Evolutionary conservation across 2,888 invertebrate species (phyloP), one percentile per base, ranked within the genome.

Genomic region (Toxonevra muliebris): DNA sequence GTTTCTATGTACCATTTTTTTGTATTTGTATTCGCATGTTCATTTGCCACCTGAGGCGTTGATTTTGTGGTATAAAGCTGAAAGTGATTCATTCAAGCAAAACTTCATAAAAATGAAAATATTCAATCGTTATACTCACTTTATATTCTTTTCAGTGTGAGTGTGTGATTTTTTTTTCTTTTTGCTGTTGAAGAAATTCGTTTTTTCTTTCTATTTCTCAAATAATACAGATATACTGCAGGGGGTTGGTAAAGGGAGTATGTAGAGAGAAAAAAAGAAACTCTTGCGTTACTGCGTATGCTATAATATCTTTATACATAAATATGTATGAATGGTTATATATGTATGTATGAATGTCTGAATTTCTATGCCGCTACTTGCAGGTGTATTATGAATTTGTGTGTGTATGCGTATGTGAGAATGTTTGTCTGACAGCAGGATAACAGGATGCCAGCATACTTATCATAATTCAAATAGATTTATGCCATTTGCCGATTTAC

Each of bases 391-490:
- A 60, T 41, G 61, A 17, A 52, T 50, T 48, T 58, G 11, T 12
- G 43, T 58, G 42, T 20, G 59, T 53, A 61, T 40, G 59, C 20
- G 50, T 66, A 60, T 61, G 66, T 55, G 61, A n/a, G 19, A 50
- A 41, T 45, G 45, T 48, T 57, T 65, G 61, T 52, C 66, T 61
- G 63, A 59, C 63, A 57, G 59, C 65, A 45, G 65, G 30, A 70
- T 67, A 59, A 69, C 63, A 43, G 52, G 41, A 61, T 66, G 63
- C 57, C 61, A 43, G 58, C 60, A 65, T 61, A 66, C 64, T 69
- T 62, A 69, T 69, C 66, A 69, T 66, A 66, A 66, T 69, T 69
- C 57, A 64, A 69, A 66, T 69, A 64, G 64, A 66, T 66, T 66
- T 66, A 64, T 64, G 55, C 48, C 63, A 66, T 61, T 69, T 63